Evolutionary conservation across 35 echinoderm and acorn worm genomes (phyloP).

Genomic region (Anneissia japonica): DNA sequence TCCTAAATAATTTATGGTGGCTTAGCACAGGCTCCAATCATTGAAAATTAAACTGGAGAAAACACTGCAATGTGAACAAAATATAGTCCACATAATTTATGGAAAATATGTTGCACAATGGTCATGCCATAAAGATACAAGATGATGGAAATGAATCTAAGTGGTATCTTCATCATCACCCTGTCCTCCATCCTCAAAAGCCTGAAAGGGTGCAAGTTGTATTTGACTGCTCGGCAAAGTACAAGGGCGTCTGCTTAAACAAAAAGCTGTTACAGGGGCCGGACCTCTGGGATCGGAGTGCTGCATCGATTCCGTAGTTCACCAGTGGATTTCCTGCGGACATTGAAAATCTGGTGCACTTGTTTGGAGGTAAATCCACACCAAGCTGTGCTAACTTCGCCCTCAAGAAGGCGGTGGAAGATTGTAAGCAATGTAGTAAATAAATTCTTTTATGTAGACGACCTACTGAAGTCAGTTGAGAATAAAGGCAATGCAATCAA

Average conservation of each 20-base stretch:
- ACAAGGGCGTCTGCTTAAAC: conserved; percentile 34
- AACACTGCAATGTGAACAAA: background rate
- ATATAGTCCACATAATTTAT: conserved; percentile 27
- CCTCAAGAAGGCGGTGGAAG: background rate
- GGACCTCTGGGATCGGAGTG: conserved; percentile 35
- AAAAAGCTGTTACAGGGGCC: conserved; percentile 25
- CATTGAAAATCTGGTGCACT: conserved; percentile 12
- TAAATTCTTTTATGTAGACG: conserved; percentile 7
- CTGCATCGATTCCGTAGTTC: conserved; percentile 31
- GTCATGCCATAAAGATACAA: conserved; percentile 39
- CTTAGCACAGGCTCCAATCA: background rate
- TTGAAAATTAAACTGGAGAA: conserved; percentile 7
- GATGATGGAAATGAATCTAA: too few species aligned
- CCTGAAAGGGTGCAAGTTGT: conserved; percentile 6
- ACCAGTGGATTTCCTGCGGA: conserved; percentile 15
- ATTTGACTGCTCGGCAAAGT: conserved; percentile 1
- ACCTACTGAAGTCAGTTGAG: background rate
- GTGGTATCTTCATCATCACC: conserved; percentile 18
- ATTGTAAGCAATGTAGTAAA: background rate
- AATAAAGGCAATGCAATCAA: background rate
- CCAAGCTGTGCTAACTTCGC: background rate
- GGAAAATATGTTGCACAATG: conserved; percentile 31
- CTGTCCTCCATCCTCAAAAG: background rate
- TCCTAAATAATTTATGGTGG: conserved; percentile 23
- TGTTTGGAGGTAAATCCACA: background rate